A percentile compares a stretch with the other conserved stretches of the same genome.
phyloP scores from a whole-genome alignment of 2,797 vertebrate species.

The Amphiprion clarkii region DNA sequence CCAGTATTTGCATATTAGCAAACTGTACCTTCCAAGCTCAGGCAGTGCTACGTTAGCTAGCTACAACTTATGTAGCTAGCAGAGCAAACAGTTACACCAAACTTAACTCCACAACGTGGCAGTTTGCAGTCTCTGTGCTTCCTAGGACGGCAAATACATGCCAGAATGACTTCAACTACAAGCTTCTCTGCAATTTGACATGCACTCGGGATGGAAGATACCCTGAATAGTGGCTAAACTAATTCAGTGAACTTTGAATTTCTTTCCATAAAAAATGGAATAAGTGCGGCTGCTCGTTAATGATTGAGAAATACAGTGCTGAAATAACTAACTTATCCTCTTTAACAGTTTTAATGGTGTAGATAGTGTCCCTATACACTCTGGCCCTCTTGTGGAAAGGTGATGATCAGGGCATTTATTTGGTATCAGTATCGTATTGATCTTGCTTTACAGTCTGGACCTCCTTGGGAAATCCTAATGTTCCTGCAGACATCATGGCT shows the following conservation, averaged over 20 bases:
- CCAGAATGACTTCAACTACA: not conserved
- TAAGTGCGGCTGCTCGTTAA: not conserved
- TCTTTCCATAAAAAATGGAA: not conserved
- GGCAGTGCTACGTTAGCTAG: constrained; percentile 25
- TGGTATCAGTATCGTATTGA: not conserved
- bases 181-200: not conserved
- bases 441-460: constrained; percentile 30
- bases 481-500: constrained; percentile 82
- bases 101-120: not conserved
- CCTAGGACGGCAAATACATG: not conserved
- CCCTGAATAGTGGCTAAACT: not conserved
- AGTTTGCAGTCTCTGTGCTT: not conserved
- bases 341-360: no score
- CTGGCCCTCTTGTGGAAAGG: not conserved
- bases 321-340: not conserved
- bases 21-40: not conserved
- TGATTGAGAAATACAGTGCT: not conserved
- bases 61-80: constrained; percentile 23
- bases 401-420: not conserved
- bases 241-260: not conserved
- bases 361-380: not conserved
- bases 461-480: constrained; percentile 40
- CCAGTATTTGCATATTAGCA: not conserved
- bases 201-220: not conserved
- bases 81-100: not conserved